Evolutionary conservation across 2,888 invertebrate genomes (phyloP), one percentile per base, ranked within the genome.

Genomic region (Choreutis nemorana): DNA sequence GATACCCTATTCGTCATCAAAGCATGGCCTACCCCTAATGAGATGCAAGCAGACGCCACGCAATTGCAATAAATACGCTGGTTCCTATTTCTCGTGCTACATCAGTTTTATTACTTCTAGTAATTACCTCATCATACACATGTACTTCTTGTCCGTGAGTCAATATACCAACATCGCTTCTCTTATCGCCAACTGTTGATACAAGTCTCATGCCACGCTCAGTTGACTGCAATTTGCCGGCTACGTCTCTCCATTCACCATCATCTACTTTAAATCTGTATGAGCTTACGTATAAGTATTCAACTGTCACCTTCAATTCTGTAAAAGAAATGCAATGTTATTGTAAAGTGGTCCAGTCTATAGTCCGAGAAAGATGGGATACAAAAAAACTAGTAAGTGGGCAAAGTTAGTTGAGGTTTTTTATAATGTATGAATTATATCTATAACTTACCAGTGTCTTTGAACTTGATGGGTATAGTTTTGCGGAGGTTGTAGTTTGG

Each of bases 401-500:
- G n/a, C n/a, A n/a, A n/a, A n/a, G n/a, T n/a, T n/a, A n/a, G n/a
- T n/a, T n/a, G n/a, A n/a, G n/a, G n/a, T n/a, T n/a, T n/a, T n/a
- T n/a, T n/a, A n/a, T n/a, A n/a, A n/a, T n/a, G n/a, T n/a, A n/a
- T n/a, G n/a, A n/a, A n/a, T n/a, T n/a, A n/a, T n/a, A 20, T 25
- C 2, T 14, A 1, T 25, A 14, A 32, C 28, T 37, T 55, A 86
- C 87, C 84, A 65, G 83, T 72, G 10, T 83, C 83, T 16, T 83
- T 75, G 35, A 82, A 77, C 35, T 78, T 80, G n/a, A 91, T 66
- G 23, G 81, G 66, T n/a, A 90, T 67, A 1, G 55, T 63, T 38
- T 84, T 81, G 9, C 67, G 58, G 1, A 84, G 57, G 4, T 78
- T 60, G 45, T 87, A 84, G 62, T 92, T 93, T 0, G 90, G 58